Percentiles rank a stretch among this genome's conserved stretches.
Conservation (phyloP, 2,113 vertebrate species). For the Rynchops niger region DNA sequence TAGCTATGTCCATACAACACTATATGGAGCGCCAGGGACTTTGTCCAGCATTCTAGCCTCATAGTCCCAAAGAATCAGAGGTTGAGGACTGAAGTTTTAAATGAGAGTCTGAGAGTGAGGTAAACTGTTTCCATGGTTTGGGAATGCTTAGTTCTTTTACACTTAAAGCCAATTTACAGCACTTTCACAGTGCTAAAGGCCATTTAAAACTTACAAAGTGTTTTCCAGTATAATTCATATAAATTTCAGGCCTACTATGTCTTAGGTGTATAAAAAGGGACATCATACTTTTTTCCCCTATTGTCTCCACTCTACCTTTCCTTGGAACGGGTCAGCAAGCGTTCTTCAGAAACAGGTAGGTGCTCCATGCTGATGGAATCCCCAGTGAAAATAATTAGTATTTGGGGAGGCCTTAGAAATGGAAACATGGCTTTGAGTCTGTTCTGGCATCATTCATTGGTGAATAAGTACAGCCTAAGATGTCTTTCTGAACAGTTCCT, state of each 20-base stretch:
- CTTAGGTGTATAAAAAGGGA: accelerated
- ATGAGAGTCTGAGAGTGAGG: neutral
- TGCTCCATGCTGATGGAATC: neutral
- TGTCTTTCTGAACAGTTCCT: neutral
- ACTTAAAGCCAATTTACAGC: neutral
- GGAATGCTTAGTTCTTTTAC: neutral
- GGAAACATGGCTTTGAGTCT: neutral
- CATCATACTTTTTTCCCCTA: neutral
- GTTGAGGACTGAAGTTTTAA: neutral
- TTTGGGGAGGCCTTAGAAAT: neutral
- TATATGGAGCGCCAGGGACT: neutral
- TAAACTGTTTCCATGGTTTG: neutral
- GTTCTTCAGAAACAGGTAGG: neutral
- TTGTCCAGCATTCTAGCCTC: neutral
- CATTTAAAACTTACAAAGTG: neutral
- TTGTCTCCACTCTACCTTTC: neutral
- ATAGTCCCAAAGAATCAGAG: neutral
- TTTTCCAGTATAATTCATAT: neutral
- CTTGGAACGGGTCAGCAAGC: neutral
- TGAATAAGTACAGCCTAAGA: neutral
- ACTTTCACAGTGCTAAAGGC: neutral
- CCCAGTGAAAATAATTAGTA: neutral
- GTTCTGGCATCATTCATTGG: neutral
- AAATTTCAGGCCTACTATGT: neutral
- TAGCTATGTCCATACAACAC: neutral